Percentiles rank a stretch among this genome's conserved stretches.
Conservation (phyloP, 2,888 invertebrate genomes). For the Morinoia aosen region DNA sequence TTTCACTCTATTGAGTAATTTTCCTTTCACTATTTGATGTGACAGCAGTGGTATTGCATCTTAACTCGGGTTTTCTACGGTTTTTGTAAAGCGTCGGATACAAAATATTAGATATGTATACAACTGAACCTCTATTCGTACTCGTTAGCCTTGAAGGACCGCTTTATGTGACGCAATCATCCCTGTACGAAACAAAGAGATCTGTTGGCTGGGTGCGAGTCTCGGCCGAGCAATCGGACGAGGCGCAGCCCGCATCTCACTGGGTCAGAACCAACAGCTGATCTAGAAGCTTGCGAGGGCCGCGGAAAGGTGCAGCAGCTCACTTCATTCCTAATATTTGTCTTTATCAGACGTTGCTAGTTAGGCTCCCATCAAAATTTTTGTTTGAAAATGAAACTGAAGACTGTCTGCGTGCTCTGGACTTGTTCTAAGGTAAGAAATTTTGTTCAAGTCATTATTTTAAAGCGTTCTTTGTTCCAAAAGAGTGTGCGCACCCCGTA, state of each 20-base stretch:
- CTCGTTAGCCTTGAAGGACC: conserved; percentile 7
- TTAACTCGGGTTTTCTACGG: background rate
- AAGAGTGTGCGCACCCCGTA: background rate
- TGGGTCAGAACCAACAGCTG: conserved; percentile 48
- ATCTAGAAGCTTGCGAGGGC: conserved; percentile 40
- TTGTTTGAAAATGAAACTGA: background rate
- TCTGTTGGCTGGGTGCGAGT: conserved; percentile 16
- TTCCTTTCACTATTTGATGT: background rate
- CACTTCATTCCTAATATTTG: conserved; percentile 28
- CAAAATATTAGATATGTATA: background rate
- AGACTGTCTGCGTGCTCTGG: background rate
- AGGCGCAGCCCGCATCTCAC: conserved; percentile 40
- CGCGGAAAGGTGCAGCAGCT: background rate
- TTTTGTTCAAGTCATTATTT: background rate
- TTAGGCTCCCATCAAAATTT: background rate
- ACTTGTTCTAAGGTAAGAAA: background rate
- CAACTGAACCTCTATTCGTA: background rate
- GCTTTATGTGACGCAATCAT: conserved; percentile 38
- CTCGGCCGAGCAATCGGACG: conserved; percentile 49
- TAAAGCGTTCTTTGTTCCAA: conserved; percentile 22
- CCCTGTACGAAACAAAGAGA: conserved; percentile 35
- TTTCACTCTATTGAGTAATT: too few relatives aligned
- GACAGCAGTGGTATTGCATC: background rate
- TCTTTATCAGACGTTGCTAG: background rate
- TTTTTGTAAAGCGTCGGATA: background rate